These are phyloP conservation scores for Camelus dromedarius DNA, from an alignment of 2,113 vertebrate species.

Conservation along the genomic window DNA sequence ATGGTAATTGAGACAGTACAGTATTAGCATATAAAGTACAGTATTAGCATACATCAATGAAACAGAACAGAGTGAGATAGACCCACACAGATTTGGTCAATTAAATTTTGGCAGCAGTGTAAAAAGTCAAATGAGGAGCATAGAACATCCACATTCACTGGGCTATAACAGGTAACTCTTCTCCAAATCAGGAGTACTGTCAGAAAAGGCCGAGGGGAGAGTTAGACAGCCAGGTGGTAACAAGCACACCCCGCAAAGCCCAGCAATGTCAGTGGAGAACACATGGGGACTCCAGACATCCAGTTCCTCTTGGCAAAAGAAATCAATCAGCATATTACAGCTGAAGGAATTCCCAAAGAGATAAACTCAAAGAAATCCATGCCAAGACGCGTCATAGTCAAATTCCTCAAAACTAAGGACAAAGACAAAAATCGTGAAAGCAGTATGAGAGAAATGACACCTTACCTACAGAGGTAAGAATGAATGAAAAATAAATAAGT, in stretches of 20 bases:
- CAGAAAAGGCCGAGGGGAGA: background rate
- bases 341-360: background rate
- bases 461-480: background rate
- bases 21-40: background rate
- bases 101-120: background rate
- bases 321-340: background rate
- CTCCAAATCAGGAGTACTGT: background rate
- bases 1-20: too few relatives aligned
- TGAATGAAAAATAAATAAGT: background rate
- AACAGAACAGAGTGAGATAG: background rate
- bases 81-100: background rate
- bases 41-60: background rate
- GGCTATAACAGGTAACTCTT: background rate
- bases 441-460: background rate
- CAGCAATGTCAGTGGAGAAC: background rate
- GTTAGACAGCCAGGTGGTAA: background rate
- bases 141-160: background rate
- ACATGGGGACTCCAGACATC: background rate
- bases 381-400: background rate
- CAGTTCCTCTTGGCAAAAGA: background rate
- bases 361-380: background rate
- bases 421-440: background rate
- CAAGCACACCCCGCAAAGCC: background rate
- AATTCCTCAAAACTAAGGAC: slow-evolving; percentile 19
- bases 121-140: background rate